Percentiles rank a stretch among this genome's conserved stretches.
These are phyloP conservation scores for Hassar affinis DNA, from an alignment of 2,113 vertebrate species.

Conservation along the genomic window DNA sequence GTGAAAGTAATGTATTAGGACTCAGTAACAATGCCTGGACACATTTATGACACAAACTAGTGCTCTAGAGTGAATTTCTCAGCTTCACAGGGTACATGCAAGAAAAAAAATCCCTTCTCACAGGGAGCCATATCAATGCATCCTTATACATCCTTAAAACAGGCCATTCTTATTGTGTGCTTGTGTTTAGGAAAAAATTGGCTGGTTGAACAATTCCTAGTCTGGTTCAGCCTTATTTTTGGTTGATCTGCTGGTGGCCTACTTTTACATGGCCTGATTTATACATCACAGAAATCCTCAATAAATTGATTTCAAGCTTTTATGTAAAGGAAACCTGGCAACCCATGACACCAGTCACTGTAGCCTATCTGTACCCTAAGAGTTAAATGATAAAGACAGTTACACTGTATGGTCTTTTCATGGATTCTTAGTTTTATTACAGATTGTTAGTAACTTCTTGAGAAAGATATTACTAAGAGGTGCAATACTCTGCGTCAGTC, in stretches of 20 bases:
- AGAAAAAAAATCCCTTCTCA: background rate
- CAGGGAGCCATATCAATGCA: background rate
- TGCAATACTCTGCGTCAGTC: conserved; percentile 46
- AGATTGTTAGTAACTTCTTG: conserved; percentile 2
- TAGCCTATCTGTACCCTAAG: background rate
- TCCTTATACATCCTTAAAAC: too few species aligned
- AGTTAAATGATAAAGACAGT: background rate
- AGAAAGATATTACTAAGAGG: background rate
- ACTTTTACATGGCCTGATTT: conserved; percentile 8
- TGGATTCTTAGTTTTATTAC: background rate
- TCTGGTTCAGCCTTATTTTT: background rate
- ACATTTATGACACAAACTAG: background rate
- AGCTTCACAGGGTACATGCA: background rate
- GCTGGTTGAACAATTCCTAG: background rate
- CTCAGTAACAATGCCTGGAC: background rate
- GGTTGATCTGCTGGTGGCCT: background rate
- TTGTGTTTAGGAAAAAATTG: background rate
- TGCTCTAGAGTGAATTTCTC: background rate
- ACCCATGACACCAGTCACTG: background rate
- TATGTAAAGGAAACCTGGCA: background rate
- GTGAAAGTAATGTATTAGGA: background rate
- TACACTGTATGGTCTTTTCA: background rate
- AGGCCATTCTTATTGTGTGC: background rate
- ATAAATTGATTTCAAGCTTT: background rate
- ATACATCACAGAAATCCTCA: background rate